Evolutionary conservation across 23 tunicate species (phyloP).

Genomic region (Oikopleura dioica): DNA sequence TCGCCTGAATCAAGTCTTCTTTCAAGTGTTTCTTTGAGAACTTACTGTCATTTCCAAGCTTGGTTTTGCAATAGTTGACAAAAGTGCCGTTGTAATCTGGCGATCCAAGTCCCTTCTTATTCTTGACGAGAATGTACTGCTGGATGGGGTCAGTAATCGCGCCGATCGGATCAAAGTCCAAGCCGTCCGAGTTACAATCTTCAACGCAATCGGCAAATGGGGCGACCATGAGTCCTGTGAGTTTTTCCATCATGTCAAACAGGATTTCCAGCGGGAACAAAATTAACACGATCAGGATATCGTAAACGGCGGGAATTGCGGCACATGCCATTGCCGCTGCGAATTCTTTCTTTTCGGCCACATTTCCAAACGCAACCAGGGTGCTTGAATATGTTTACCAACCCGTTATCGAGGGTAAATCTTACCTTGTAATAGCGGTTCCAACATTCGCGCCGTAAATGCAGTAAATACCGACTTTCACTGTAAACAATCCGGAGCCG

Average conservation of each 20-base stretch:
- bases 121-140: neutral
- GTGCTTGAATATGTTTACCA: too few species aligned
- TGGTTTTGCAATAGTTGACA: neutral
- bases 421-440: slow-evolving; percentile 17
- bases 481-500: slow-evolving; percentile 24
- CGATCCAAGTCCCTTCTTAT: neutral
- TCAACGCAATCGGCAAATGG: neutral
- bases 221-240: neutral
- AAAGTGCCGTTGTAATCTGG: neutral
- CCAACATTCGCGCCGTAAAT: slow-evolving; percentile 28
- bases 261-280: slow-evolving; percentile 45
- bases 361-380: slow-evolving; percentile 7
- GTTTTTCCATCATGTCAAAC: neutral
- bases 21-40: too few species aligned
- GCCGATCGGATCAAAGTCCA: neutral
- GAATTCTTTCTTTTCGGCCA: neutral
- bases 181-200: neutral
- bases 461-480: slow-evolving; percentile 14
- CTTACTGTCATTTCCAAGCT: too few species aligned
- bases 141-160: neutral
- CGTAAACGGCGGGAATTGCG: slow-evolving; percentile 54
- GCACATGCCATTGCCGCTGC: slow-evolving; percentile 24
- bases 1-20: too few species aligned
- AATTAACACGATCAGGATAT: slow-evolving; percentile 40
- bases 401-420: too few species aligned